A percentile compares a stretch with the other conserved stretches of the same genome.
Conservation (phyloP, 1,140 invertebrate species). For the Saccostrea echinata region DNA sequence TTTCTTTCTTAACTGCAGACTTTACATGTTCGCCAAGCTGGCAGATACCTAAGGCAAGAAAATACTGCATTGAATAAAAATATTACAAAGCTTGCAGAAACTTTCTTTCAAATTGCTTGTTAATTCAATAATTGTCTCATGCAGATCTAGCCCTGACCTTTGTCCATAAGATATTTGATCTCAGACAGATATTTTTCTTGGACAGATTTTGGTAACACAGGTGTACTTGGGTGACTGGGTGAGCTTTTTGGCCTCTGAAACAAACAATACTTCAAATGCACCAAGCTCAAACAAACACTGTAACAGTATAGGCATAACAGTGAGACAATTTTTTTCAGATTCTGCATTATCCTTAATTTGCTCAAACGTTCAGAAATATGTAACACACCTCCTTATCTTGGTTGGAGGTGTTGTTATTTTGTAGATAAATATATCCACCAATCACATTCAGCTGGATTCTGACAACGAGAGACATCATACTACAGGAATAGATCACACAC, state of each 20-base stretch:
- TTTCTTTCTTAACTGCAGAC: conserved; percentile 57
- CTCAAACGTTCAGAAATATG: background rate
- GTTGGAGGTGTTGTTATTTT: conserved; percentile 72
- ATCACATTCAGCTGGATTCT: conserved; percentile 93
- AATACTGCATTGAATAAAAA: background rate
- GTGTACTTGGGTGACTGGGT: background rate
- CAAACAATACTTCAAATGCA: background rate
- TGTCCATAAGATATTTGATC: conserved; percentile 68
- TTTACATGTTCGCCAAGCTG: conserved; percentile 23
- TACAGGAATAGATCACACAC: conserved; percentile 89
- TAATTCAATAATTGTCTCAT: background rate
- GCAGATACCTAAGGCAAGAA: background rate
- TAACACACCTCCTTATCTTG: conserved; percentile 63
- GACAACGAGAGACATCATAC: conserved; percentile 89
- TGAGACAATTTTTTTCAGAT: no score
- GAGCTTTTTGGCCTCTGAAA: background rate
- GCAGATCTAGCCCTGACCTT: conserved; percentile 59
- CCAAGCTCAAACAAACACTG: no score
- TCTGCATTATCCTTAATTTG: background rate
- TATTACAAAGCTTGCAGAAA: background rate
- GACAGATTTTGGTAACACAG: conserved; percentile 58
- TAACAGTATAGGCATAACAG: no score
- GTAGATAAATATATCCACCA: conserved; percentile 91
- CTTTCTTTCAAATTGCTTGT: background rate
- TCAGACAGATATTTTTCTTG: conserved; percentile 72